phyloP scores from a whole-genome alignment of 37 sponge, comb jelly and placozoan species.

The Beroe forskalii region DNA sequence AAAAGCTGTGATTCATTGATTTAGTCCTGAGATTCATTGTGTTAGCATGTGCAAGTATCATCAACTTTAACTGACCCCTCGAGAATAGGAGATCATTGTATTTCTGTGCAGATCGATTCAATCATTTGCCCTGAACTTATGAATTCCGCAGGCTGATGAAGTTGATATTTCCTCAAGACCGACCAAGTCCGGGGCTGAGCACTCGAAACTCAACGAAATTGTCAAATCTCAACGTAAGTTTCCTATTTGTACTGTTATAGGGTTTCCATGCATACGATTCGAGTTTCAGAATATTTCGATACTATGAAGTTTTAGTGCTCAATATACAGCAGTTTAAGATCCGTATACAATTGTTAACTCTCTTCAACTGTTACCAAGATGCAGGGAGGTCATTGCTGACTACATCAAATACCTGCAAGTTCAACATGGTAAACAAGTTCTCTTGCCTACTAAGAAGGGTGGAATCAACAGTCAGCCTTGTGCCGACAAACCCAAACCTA shows the following conservation, averaged over 20 bases:
- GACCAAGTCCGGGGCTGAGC: background rate
- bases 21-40: too few species aligned
- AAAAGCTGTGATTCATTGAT: too few species aligned
- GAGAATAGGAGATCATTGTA: too few species aligned
- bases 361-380: conserved; percentile 8
- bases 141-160: conserved; percentile 16
- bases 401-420: conserved; percentile 53
- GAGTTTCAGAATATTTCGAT: too few species aligned
- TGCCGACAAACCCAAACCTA: conserved; percentile 26
- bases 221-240: conserved; percentile 45
- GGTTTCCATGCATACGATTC: too few species aligned
- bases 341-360: too few species aligned
- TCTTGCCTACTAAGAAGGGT: conserved; percentile 41
- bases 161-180: conserved; percentile 43
- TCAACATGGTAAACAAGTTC: conserved; percentile 36
- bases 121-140: too few species aligned
- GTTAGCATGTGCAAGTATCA: too few species aligned
- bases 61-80: background rate
- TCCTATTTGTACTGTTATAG: background rate
- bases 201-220: conserved; percentile 51
- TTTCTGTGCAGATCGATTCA: too few species aligned
- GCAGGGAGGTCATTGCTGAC: background rate
- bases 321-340: too few species aligned
- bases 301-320: too few species aligned
- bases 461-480: conserved; percentile 35